Evolutionary conservation across 2,888 invertebrate genomes (phyloP).

Genomic region (Molorchus minor): DNA sequence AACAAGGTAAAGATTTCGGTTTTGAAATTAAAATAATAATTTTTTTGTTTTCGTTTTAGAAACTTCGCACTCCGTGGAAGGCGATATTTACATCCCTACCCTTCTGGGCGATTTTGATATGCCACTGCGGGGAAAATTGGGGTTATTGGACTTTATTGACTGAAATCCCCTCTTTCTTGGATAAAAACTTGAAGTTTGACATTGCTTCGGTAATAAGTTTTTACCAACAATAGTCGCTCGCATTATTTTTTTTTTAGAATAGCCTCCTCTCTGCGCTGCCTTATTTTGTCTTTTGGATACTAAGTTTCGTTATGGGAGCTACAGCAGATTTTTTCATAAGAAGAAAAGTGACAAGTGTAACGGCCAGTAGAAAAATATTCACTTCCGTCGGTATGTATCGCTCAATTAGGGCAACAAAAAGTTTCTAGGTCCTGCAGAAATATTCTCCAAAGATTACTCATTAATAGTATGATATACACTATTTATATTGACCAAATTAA

Average conservation of each 20-base stretch:
- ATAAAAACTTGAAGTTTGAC: conserved; percentile 74
- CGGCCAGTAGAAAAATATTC: conserved; percentile 50
- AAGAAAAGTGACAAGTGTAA: conserved; percentile 53
- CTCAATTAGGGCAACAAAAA: background rate
- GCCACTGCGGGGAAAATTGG: conserved; percentile 81
- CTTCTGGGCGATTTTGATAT: conserved; percentile 76
- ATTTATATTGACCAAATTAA: background rate
- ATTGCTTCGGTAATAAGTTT: conserved; percentile 69
- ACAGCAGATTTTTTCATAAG: conserved; percentile 71
- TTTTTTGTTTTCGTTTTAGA: conserved; percentile 33
- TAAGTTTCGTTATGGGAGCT: conserved; percentile 76
- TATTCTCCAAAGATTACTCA: background rate
- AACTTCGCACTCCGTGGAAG: conserved; percentile 74
- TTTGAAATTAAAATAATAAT: background rate
- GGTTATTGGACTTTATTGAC: conserved; percentile 87
- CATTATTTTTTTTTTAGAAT: conserved; percentile 64
- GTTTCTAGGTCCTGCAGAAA: background rate
- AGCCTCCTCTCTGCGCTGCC: conserved; percentile 76
- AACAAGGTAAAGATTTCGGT: background rate
- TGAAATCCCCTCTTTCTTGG: conserved; percentile 84
- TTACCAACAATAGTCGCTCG: background rate
- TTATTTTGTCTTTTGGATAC: conserved; percentile 76
- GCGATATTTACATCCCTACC: conserved; percentile 78
- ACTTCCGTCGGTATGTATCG: conserved; percentile 57
- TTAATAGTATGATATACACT: background rate